Conservation (phyloP, 2,888 invertebrate species). For the Cistogaster globosa region DNA sequence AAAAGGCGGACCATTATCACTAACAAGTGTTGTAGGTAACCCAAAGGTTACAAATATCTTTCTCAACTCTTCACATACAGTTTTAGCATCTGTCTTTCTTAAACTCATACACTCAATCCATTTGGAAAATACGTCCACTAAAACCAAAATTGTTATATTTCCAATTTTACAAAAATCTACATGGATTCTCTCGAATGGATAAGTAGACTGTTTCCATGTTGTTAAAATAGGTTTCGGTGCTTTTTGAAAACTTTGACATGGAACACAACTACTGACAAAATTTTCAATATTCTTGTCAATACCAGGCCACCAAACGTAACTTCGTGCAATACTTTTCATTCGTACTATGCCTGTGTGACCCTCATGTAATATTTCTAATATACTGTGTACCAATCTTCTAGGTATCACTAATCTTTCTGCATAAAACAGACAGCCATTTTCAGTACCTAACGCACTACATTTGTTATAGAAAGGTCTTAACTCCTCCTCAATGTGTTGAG, state of each 20-base stretch:
- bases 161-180: constrained; percentile 35
- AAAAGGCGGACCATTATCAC: constrained; percentile 51
- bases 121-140: constrained; percentile 35
- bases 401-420: constrained; percentile 31
- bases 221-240: constrained; percentile 35
- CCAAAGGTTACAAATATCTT: constrained; percentile 34
- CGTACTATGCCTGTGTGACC: constrained; percentile 73
- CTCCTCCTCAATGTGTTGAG: not conserved
- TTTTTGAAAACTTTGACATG: constrained; percentile 33
- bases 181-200: constrained; percentile 53
- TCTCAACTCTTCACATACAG: constrained; percentile 10
- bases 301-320: constrained; percentile 70
- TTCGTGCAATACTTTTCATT: too few relatives aligned
- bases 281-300: too few relatives aligned
- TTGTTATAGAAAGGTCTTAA: constrained; percentile 33
- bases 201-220: constrained; percentile 18
- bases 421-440: constrained; percentile 59
- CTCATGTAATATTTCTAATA: constrained; percentile 72
- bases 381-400: constrained; percentile 22
- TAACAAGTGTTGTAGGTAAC: constrained; percentile 9
- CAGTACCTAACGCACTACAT: constrained; percentile 38
- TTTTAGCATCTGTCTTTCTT: constrained; percentile 15
- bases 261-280: constrained; percentile 72
- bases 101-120: constrained; percentile 29
- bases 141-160: constrained; percentile 22